A percentile compares a stretch with the other conserved stretches of the same genome.
These are phyloP conservation scores for Cephalopholis sonnerati DNA, from an alignment of 2,113 vertebrate genomes.

Conservation along the genomic window DNA sequence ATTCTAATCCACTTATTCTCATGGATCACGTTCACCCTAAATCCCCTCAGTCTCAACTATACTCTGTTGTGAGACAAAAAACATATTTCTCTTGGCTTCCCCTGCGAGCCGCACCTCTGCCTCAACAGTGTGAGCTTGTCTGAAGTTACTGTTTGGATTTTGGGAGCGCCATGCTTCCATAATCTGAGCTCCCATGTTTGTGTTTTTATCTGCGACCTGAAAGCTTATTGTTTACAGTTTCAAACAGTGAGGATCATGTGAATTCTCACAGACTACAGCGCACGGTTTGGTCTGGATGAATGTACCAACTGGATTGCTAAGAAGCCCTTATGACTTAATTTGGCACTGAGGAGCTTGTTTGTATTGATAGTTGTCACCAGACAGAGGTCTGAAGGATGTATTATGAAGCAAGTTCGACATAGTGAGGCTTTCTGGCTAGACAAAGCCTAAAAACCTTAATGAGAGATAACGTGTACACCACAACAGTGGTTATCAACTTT, in stretches of 20 bases:
- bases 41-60: not conserved
- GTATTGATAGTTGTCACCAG: not conserved
- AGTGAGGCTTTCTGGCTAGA: not conserved
- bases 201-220: constrained; percentile 20
- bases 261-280: not conserved
- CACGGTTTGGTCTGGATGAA: not conserved
- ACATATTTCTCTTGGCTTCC: constrained; percentile 25
- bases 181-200: constrained; percentile 42
- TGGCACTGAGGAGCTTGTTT: not conserved
- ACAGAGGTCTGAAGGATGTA: too few relatives aligned
- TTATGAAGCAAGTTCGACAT: too few relatives aligned
- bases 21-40: not conserved
- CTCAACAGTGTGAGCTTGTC: constrained; percentile 26
- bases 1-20: not conserved
- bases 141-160: constrained; percentile 61
- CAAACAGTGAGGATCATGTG: constrained; percentile 12
- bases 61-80: constrained; percentile 4
- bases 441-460: not conserved
- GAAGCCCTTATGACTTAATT: not conserved
- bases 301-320: not conserved
- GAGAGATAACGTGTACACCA: not conserved
- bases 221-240: constrained; percentile 30
- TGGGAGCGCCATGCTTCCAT: constrained; percentile 24
- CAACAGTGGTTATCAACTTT: not conserved
- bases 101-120: not conserved